Evolutionary conservation across 2,113 vertebrate species (phyloP), one percentile per base, ranked within the genome.

Genomic region (Gila orcuttii): DNA sequence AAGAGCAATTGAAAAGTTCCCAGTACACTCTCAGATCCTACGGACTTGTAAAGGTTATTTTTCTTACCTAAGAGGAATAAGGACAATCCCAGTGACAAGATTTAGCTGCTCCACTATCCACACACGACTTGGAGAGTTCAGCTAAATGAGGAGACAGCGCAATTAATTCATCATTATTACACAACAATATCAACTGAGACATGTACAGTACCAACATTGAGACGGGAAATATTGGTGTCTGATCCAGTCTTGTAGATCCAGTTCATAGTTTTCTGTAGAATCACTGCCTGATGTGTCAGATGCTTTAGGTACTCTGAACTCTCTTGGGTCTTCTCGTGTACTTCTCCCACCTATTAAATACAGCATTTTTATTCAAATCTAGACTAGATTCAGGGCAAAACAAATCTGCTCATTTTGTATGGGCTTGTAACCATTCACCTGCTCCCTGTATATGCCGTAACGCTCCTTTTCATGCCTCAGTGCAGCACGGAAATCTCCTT

Each of bases 391-490:
- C 28, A 11, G 33, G 21, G 28, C 36, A n/a, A 68, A 36, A 55
- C 15, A 31, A 66, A 42, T 8, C 33, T 52, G 2, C 25, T 59
- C 1, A 19, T 60, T 85, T 78, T 31, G 42, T 42, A 42, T 42
- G 42, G 23, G 0, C 19, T 12, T 6, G 1, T 66, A 87, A 42
- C 15, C 87, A 78, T 55, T 69, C 33, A 98, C 98, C 96, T 99
- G 97, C 19, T 93, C 96, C 88, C 96, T 97, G 89, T 97, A 98
- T 92, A 98, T 96, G 6, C 95, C 94, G 88, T 96, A 96, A 10
- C 96, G 96, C 55, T 98, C 96, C 90, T 97, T 98, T 92, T 98
- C 97, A 0, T 99, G 97, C 88, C 96, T 96, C 89, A 98, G 94
- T 1, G 97, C 97, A 0, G 95, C 96, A 19, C 96, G 95, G 93